Evolutionary conservation across 2,113 vertebrate species (phyloP), one percentile per base, ranked within the genome.

Genomic region (Chunga burmeisteri): DNA sequence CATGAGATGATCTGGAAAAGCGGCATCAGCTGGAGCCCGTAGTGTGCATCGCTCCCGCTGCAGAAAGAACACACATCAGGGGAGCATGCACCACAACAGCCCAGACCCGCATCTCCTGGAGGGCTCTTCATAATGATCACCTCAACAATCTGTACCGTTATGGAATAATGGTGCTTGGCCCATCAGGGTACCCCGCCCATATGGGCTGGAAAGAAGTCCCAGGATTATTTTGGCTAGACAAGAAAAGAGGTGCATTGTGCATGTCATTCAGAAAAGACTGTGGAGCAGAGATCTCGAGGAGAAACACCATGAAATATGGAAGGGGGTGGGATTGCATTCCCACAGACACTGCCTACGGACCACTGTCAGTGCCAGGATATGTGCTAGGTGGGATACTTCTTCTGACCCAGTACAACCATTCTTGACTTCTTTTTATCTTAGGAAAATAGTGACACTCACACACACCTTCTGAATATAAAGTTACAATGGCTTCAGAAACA

Each of bases 121-220:
- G 15, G 26, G 22, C 5, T 71, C 9, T 70, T 47, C 2, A 3
- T 67, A 62, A 40, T 20, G 10, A n/a, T 19, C 66, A 46, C 30
- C 15, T 47, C 21, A 47, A 56, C 30, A 34, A 6, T 14, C 32
- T 12, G 8, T 15, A 58, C 14, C 10, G 8, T 15, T 44, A 32
- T 8, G 10, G 18, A 15, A 62, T 21, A 79, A n/a, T 5, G 12
- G 5, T 26, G 3, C 20, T 63, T 56, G 46, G 34, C 10, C 42
- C 40, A 26, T 21, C 30, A 44, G 32, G 26, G 10, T 50, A n/a
- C 16, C 30, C 63, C 44, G 23, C n/a, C 23, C 10, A 3, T 2
- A 0, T 13, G 34, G 1, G 0, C 13, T 46, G 47, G 34, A 58
- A 89, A 90, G 5, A 44, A 7, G 16, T 26, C 7, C 9, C 47